A percentile compares a stretch with the other conserved stretches of the same genome.
Evolutionary conservation across 2,888 invertebrate species (phyloP).

Genomic region (Caenorhabditis japonica): DNA sequence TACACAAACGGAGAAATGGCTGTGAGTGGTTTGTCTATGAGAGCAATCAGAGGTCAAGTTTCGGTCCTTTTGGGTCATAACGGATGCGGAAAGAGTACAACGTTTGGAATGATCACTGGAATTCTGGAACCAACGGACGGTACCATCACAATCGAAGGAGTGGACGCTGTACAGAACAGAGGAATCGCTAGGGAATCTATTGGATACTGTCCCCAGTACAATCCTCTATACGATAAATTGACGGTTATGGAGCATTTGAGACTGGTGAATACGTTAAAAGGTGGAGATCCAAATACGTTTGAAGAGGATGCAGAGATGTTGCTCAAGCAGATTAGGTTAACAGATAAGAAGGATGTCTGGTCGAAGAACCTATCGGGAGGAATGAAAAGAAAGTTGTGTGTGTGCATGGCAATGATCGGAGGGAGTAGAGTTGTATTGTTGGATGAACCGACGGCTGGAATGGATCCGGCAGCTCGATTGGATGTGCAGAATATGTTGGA

Average conservation of each 20-base stretch:
- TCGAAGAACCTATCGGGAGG: conserved; percentile 64
- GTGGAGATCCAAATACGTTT: conserved; percentile 1
- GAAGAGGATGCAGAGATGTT: conserved; percentile 15
- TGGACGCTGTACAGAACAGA: conserved; percentile 20
- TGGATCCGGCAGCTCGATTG: conserved; percentile 60
- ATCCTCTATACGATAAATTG: conserved; percentile 65
- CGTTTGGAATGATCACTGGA: conserved; percentile 37
- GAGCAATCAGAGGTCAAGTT: conserved; percentile 23
- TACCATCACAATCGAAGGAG: conserved; percentile 20
- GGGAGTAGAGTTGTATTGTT: conserved; percentile 63
- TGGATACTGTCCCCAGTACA: conserved; percentile 55
- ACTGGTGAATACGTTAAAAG: conserved; percentile 31
- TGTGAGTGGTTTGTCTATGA: conserved; percentile 23
- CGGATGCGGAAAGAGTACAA: conserved; percentile 34
- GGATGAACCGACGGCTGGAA: conserved; percentile 72
- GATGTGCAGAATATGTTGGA: conserved; percentile 62
- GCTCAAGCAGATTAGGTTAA: conserved; percentile 17
- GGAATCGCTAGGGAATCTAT: conserved; percentile 7
- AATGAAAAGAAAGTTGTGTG: conserved; percentile 70
- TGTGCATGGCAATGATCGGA: conserved; percentile 69
- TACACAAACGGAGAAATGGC: conserved; percentile 30
- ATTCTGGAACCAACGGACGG: conserved; percentile 13
- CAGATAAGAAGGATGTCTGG: conserved; percentile 6
- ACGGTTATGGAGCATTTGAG: conserved; percentile 66
- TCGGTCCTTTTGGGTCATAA: conserved; percentile 33